phyloP scores from a whole-genome alignment of 1,140 invertebrate genomes.

The Leptonema lineaticorne region DNA sequence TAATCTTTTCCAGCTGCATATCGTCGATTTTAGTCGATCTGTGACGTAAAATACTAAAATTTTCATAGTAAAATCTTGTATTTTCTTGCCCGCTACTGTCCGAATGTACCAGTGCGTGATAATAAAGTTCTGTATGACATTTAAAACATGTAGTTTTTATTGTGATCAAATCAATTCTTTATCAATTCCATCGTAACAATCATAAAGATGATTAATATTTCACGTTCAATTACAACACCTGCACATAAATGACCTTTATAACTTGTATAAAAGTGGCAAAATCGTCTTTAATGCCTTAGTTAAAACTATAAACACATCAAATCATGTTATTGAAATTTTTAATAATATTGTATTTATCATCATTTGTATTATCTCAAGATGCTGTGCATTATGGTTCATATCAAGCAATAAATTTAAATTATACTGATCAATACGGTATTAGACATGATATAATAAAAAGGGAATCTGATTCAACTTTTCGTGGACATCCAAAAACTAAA shows the following conservation, averaged over 20 bases:
- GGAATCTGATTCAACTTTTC: conserved; percentile 51
- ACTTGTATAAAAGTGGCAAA: conserved; percentile 5
- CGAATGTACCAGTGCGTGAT: conserved; percentile 41
- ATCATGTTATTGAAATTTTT: neutral
- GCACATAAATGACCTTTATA: conserved; percentile 45
- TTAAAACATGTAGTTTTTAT: conserved; percentile 25
- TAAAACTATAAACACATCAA: neutral
- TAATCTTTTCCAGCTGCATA: too few species aligned
- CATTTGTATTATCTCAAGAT: conserved; percentile 24
- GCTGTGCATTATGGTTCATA: conserved; percentile 27
- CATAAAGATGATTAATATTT: too few species aligned
- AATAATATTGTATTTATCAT: neutral
- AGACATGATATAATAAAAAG: conserved; percentile 41
- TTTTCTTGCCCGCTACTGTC: conserved; percentile 2
- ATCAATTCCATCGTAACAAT: too few species aligned
- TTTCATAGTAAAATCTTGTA: neutral
- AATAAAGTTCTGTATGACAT: conserved; percentile 40
- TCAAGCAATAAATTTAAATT: neutral
- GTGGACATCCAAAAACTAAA: conserved; percentile 58
- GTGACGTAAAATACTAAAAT: too few species aligned
- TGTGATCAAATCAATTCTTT: too few species aligned
- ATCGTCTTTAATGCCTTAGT: neutral
- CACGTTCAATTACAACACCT: conserved; percentile 57
- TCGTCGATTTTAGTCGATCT: too few species aligned
- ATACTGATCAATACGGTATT: neutral